A percentile compares a stretch with the other conserved stretches of the same genome.
Conservation (phyloP, 2,797 vertebrate genomes). For the Manis crassicaudata region DNA sequence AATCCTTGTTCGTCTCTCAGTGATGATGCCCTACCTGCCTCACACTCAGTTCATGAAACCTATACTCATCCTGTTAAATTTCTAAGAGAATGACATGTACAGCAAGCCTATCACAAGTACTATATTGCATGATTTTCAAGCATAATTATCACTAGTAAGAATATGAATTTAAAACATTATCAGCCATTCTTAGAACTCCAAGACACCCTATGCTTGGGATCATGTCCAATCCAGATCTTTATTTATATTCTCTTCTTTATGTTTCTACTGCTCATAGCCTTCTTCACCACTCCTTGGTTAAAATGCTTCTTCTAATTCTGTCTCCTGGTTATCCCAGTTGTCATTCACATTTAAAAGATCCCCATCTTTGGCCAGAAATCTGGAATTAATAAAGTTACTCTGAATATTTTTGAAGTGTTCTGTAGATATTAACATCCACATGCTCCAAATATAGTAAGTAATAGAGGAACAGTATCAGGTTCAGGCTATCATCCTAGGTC, state of each 20-base stretch:
- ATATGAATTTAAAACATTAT: neutral
- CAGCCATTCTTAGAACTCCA: neutral
- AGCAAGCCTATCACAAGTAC: neutral
- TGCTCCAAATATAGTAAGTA: neutral
- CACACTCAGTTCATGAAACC: neutral
- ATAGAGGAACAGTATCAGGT: neutral
- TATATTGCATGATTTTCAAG: neutral
- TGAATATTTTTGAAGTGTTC: neutral
- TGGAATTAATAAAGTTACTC: conserved; percentile 8
- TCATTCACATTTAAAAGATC: conserved; percentile 17
- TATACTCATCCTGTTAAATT: neutral
- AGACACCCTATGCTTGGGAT: neutral
- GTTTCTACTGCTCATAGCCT: conserved; percentile 20
- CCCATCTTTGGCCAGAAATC: neutral
- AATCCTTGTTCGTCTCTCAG: neutral
- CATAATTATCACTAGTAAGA: neutral
- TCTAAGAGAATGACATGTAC: neutral
- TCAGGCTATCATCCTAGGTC: neutral
- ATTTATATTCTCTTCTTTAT: neutral
- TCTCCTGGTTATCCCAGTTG: neutral
- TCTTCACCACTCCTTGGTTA: neutral
- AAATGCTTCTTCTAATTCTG: conserved; percentile 2
- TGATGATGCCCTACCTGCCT: neutral
- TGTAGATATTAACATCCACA: neutral
- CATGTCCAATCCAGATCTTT: neutral